Evolutionary conservation across 2,797 vertebrate genomes (phyloP), one percentile per base, ranked within the genome.

Genomic region (Micromesistius poutassou): DNA sequence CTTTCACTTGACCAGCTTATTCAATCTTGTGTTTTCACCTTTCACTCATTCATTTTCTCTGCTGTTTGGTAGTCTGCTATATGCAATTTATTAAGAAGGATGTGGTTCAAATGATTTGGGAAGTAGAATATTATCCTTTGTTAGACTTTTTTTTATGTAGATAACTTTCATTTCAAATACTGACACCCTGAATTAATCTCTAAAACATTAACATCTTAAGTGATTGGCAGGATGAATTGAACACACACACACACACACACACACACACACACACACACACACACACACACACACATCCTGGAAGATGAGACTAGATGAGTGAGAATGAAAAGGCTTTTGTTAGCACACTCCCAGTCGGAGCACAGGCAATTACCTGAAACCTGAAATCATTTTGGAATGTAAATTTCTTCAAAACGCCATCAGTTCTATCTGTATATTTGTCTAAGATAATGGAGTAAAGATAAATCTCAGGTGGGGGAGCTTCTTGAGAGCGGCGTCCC

Each of bases 361-460:
- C 79, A 75, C 28, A 35, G 66, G 73, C 72, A 83, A 81, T 86
- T 78, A 80, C 76, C 71, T 71, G 31, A 36, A 30, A 72, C 35
- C 72, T 75, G 33, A 74, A 50, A 36, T 79, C 50, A 83, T 72
- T 76, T 81, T 77, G 75, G 40, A 85, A 76, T 77, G 77, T 66
- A 40, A 35, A 83, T 84, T 77, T 79, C 75, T 66, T 71, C 74
- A 78, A 68, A 76, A 46, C 73, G 28, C 73, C 76, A 40, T 74
- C 68, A 73, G 46, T 82, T 77, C 82, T 75, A 83, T 82, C 46
- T 35, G 68, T 71, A 78, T 79, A 83, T 82, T 85, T 84, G 77
- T 78, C 62, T 42, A 50, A 1, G 14, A n/a, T 83, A 82, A 85
- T 85, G 73, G 66, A 74, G 50, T 77, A 30, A 70, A 25, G 78